Evolutionary conservation across 2,113 vertebrate genomes (phyloP).

Genomic region (Scomber japonicus): DNA sequence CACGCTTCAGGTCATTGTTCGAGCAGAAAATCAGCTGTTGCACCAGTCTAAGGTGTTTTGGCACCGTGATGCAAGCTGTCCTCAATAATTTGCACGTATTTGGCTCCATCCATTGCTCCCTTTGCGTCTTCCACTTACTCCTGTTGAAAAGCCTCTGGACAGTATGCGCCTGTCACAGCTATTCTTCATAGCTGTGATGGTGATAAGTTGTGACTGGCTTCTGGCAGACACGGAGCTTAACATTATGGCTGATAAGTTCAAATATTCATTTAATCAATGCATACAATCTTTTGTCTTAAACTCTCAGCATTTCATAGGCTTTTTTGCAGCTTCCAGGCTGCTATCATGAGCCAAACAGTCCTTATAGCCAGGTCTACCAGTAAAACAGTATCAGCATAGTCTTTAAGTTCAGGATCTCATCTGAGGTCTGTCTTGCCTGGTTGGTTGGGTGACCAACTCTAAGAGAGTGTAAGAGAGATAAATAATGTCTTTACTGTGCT

Average conservation of each 20-base stretch:
- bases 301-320: not conserved
- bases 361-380: not conserved
- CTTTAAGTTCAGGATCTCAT: not conserved
- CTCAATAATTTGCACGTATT: conserved; percentile 21
- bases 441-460: not conserved
- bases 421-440: conserved; percentile 1
- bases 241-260: conserved; percentile 20
- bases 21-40: not conserved
- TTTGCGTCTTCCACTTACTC: conserved; percentile 15
- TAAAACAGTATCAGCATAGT: not conserved
- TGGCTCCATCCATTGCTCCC: conserved; percentile 6
- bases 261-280: conserved; percentile 25
- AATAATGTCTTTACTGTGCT: not conserved
- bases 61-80: not conserved
- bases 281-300: conserved; percentile 19
- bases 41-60: conserved; percentile 13
- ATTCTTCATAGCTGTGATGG: conserved; percentile 5
- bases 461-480: not conserved
- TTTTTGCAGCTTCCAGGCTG: conserved; percentile 17
- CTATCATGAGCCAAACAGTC: conserved; percentile 10
- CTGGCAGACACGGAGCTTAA: conserved; percentile 28
- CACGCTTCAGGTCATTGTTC: conserved; percentile 1
- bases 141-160: conserved; percentile 27
- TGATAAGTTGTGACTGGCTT: conserved; percentile 31
- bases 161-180: conserved; percentile 19